Percentiles rank a stretch among this genome's conserved stretches.
Evolutionary conservation across 2,797 vertebrate genomes (phyloP).

Genomic region (Oryzias sinensis): DNA sequence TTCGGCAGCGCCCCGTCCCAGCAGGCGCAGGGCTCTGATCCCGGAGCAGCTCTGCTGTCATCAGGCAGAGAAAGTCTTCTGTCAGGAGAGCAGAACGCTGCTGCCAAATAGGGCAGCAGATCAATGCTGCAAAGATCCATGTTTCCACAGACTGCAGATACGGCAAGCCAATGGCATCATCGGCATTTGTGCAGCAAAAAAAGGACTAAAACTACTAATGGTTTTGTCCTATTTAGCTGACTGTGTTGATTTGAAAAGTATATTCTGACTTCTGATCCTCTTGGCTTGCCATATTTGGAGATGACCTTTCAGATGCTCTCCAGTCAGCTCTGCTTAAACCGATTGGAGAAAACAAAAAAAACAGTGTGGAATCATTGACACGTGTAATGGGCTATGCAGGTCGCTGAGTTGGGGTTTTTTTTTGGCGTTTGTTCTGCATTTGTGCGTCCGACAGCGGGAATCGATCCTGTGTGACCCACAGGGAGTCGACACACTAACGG

Average conservation of each 20-base stretch:
- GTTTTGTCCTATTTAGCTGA: too few relatives aligned
- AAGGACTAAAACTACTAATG: too few relatives aligned
- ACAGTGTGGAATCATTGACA: slow-evolving; percentile 65
- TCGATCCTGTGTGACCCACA: slow-evolving; percentile 44
- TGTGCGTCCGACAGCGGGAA: slow-evolving; percentile 46
- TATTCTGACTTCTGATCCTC: too few relatives aligned
- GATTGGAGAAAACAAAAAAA: slow-evolving; percentile 50
- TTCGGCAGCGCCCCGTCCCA: slow-evolving; percentile 11
- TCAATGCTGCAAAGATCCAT: slow-evolving; percentile 65
- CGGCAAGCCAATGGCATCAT: slow-evolving; percentile 26
- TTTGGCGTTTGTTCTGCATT: slow-evolving; percentile 26
- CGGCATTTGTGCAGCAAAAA: slow-evolving; percentile 1
- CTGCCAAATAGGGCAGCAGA: slow-evolving; percentile 16
- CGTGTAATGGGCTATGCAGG: slow-evolving; percentile 48
- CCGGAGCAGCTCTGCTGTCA: background rate
- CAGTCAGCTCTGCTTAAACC: slow-evolving; percentile 60
- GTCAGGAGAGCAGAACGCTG: slow-evolving; percentile 10
- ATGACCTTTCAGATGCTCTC: background rate
- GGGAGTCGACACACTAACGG: slow-evolving; percentile 16
- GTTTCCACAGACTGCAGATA: slow-evolving; percentile 39
- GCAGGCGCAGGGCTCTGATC: slow-evolving; percentile 3
- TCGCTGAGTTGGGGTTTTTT: background rate
- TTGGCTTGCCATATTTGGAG: too few relatives aligned
- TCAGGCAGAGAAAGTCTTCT: slow-evolving; percentile 13
- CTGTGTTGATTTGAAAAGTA: too few relatives aligned